phyloP scores from a whole-genome alignment of 2,113 vertebrate genomes.

The Callorhinus ursinus region DNA sequence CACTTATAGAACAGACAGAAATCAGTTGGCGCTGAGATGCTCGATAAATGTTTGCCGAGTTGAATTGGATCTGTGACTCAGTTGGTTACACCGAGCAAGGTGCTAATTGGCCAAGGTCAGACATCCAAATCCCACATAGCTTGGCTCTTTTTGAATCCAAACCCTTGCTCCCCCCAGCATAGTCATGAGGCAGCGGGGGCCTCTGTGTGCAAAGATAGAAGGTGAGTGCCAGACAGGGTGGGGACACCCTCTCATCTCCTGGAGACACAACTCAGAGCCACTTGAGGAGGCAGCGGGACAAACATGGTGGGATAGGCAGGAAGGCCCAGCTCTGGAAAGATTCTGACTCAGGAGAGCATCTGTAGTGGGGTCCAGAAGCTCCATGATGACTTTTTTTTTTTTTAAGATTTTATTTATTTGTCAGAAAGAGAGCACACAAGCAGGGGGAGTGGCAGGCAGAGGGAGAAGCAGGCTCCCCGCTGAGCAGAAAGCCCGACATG shows the following conservation, averaged over 20 bases:
- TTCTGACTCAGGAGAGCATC: neutral
- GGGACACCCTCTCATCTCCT: neutral
- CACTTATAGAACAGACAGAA: slow-evolving; percentile 59
- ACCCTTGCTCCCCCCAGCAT: neutral
- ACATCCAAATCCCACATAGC: neutral
- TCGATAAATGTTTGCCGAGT: slow-evolving; percentile 73
- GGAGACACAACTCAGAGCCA: neutral
- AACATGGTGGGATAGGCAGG: neutral
- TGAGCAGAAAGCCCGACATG: too few relatives aligned
- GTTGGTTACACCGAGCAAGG: slow-evolving; percentile 70
- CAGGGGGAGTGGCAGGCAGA: too few relatives aligned
- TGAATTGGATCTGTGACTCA: slow-evolving; percentile 67
- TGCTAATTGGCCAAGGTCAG: slow-evolving; percentile 72
- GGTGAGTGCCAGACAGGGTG: neutral
- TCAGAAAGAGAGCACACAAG: too few relatives aligned
- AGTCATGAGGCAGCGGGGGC: neutral
- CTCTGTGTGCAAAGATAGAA: too few relatives aligned
- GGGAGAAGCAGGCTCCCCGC: too few relatives aligned
- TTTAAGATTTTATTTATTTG: neutral
- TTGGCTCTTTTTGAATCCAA: neutral
- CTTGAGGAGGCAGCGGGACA: neutral
- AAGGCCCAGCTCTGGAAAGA: neutral
- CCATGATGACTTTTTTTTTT: neutral
- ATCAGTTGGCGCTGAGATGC: slow-evolving; percentile 41
- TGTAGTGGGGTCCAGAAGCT: neutral